A percentile compares a stretch with the other conserved stretches of the same genome.
Evolutionary conservation across 2,888 invertebrate species (phyloP).

Genomic region (Hypena proboscidalis): DNA sequence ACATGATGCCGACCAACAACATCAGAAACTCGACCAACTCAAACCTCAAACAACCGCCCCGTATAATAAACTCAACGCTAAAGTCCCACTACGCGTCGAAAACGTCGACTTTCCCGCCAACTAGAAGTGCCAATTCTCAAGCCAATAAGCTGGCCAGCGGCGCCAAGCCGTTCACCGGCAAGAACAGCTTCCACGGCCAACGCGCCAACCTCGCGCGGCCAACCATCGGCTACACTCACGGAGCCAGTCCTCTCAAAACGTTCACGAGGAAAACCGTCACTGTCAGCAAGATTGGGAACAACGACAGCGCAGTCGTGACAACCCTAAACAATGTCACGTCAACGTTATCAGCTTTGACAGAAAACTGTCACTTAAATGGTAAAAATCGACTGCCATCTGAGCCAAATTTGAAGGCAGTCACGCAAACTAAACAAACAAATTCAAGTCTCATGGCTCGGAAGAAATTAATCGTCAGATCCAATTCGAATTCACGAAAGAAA

Average conservation of each 20-base stretch:
- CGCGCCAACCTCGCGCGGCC: slow-evolving; percentile 77
- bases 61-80: slow-evolving; percentile 59
- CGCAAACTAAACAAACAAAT: slow-evolving; percentile 54
- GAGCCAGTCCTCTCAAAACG: slow-evolving; percentile 69
- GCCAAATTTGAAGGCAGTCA: slow-evolving; percentile 65
- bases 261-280: slow-evolving; percentile 67
- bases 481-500: slow-evolving; percentile 75
- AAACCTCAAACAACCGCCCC: slow-evolving; percentile 70
- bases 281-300: slow-evolving; percentile 56
- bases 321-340: slow-evolving; percentile 71
- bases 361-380: slow-evolving; percentile 78
- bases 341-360: slow-evolving; percentile 74
- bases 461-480: slow-evolving; percentile 75
- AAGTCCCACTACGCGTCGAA: slow-evolving; percentile 74
- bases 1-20: slow-evolving; percentile 80
- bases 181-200: slow-evolving; percentile 76
- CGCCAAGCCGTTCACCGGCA: slow-evolving; percentile 69
- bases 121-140: slow-evolving; percentile 75
- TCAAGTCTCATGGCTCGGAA: slow-evolving; percentile 64
- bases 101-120: slow-evolving; percentile 79
- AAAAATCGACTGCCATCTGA: slow-evolving; percentile 75
- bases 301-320: slow-evolving; percentile 59
- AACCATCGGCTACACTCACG: slow-evolving; percentile 65
- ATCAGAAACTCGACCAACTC: slow-evolving; percentile 72
- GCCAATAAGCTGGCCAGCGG: slow-evolving; percentile 59